Evolutionary conservation across 2,888 invertebrate genomes (phyloP), one percentile per base, ranked within the genome.

Genomic region (Argyresthia goedartella): DNA sequence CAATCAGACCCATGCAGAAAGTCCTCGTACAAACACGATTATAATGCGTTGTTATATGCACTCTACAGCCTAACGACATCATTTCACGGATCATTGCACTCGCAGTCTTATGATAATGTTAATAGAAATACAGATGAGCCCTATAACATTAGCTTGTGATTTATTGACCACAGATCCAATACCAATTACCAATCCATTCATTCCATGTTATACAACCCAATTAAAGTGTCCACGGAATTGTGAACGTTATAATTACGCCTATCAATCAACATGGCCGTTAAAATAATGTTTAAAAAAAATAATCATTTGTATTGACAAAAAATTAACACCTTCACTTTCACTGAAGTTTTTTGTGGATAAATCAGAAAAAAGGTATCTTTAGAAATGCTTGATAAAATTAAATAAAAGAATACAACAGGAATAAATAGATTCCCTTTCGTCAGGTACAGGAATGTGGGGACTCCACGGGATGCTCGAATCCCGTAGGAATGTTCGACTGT

Each of bases 341-440:
- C 6, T 52, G 52, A 53, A 50, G 42, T 42, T 60, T 64, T 62
- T 62, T 64, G 51, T 55, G 56, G 44, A 53, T 59, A 66, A 61
- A 71, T 70, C 60, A 69, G 57, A 55, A 56, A 72, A 63, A 66
- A 64, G 60, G 60, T 59, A 50, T 62, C 64, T 61, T 58, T 59
- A 62, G 68, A 67, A 69, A 69, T 71, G 64, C 59, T 59, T 61
- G n/a, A n/a, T n/a, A n/a, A n/a, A n/a, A n/a, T n/a, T n/a, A n/a
- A 72, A 73, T 64, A 63, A 62, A 61, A 54, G 56, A 53, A 42
- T 54, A 56, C 53, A 62, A 71, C 72, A 69, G 63, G 66, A 67
- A 63, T 62, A 72, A 70, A 71, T 63, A 71, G 34, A 71, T 77
- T 81, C 73, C 69, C 78, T 81, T 81, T 81, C 76, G 59, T 60